Percentiles rank a stretch among this genome's conserved stretches.
phyloP scores from a whole-genome alignment of 2,888 invertebrate species.

The Fragum sueziense region DNA sequence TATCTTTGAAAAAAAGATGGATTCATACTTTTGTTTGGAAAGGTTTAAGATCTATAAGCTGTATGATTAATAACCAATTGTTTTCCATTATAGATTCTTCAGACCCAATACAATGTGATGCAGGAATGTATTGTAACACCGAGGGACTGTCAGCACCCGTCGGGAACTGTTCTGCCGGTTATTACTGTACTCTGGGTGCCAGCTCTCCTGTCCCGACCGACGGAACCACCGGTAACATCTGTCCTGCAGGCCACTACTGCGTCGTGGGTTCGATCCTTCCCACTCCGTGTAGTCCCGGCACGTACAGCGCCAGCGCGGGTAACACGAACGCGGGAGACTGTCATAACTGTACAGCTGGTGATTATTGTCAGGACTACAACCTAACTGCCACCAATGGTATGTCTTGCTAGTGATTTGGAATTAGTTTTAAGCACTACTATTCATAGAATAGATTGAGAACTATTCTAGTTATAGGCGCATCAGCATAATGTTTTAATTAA shows the following conservation, averaged over 20 bases:
- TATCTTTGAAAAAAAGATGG: no score
- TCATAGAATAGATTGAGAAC: no score
- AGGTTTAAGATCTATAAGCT: no score
- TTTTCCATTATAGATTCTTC: constrained; percentile 77
- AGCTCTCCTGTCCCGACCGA: constrained; percentile 66
- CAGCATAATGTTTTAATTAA: no score
- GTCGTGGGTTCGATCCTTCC: constrained; percentile 68
- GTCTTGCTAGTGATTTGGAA: no score
- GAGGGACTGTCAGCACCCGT: constrained; percentile 72
- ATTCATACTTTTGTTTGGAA: no score
- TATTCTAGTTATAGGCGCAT: no score
- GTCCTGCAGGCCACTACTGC: constrained; percentile 77
- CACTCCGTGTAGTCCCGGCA: constrained; percentile 73
- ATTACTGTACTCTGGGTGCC: constrained; percentile 74
- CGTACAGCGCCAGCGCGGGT: constrained; percentile 70
- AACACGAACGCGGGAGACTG: constrained; percentile 70
- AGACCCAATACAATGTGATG: constrained; percentile 74
- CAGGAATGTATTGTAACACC: constrained; percentile 76
- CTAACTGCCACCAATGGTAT: constrained; percentile 72
- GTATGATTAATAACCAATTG: no score
- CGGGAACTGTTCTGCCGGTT: constrained; percentile 77
- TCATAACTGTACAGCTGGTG: constrained; percentile 72
- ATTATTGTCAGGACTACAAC: constrained; percentile 74
- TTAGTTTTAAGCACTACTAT: no score
- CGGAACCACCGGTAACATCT: constrained; percentile 72